Base-by-base conservation (phyloP, 2,797 vertebrate species). In the Pempheris klunzingeri region DNA sequence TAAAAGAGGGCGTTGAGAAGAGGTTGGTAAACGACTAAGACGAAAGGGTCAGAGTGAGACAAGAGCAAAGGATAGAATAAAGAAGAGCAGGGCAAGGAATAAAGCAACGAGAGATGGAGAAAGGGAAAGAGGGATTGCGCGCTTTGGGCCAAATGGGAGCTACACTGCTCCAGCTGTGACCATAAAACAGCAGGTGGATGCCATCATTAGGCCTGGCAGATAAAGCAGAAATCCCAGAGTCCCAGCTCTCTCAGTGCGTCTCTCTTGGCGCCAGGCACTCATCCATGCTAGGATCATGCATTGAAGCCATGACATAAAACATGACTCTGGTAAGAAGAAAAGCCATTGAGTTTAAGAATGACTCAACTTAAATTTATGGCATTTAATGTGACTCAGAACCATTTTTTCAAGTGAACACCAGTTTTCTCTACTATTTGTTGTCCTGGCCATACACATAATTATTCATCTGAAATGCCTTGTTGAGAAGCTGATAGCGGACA, bases 121-220 rank as follows among this genome's bases (percentile, higher is more conserved):
- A 93, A 90, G 92, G 94, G 92, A 93, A 78, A 88, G 74, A 78
- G 68, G 86, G 81, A 83, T 68, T 78, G 74, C 76, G 69, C 59
- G 74, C 81, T 87, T 39, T 77, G 76, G 89, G 91, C 88, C 88
- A 92, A 92, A 94, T 93, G 88, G 90, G 89, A 93, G 88, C 81
- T 78, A 24, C 87, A 95, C 60, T 91, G 94, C 96, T 97, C 97
- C 97, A 97, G 97, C 97, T 97, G 97, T 95, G 97, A 95, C 96
- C 97, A 96, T 98, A 97, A 98, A 98, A 97, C 98, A 98, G 98
- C 97, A 98, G 97, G 97, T 98, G 98, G 97, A 96, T 94, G 96
- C 96, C 95, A 96, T 97, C 97, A 98, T 98, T 97, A 98, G 96
- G 95, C 94, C 96, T 95, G 96, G 96, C 96, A 97, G 96, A 98